Base-by-base conservation (phyloP, 2,888 invertebrate species). In the Nomada goodeniana region DNA sequence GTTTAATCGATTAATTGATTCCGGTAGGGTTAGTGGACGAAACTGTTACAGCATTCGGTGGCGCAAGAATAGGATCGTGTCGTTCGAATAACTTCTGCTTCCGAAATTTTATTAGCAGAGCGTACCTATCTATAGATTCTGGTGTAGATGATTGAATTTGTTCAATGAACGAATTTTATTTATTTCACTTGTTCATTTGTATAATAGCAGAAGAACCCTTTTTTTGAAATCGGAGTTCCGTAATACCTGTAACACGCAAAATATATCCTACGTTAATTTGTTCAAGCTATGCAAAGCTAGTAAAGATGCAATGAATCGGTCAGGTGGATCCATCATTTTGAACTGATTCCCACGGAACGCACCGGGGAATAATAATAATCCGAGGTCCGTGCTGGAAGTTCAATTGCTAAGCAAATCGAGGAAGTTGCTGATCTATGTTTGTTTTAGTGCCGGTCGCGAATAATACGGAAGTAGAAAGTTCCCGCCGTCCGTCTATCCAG, bases 1-100 rank as follows among this genome's bases (percentile, higher is more conserved):
- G 9, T 53, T 68, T 55, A 68, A 68, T 68, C 68, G 55, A 20
- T 55, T 55, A 55, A 55, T 36, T 68, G 23, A 47, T 47, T 1
- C 47, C 3, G 15, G 47, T 3, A 47, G 47, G 47, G 47, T 47
- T 15, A 15, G 47, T 15, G 15, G 47, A 15, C 2, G 47, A 47
- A 47, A 15, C 47, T 47, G 47, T 47, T 47, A 47, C 13, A 15
- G 15, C 47, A 15, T 15, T 3, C 13, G 11, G 47, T 47, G n/a
- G 11, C 4, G 36, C 53, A 68, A 36, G 29, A 69, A 18, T 69
- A 29, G 29, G 29, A 18, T 60, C 60, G 60, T 36, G 2, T 7
- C 29, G 15, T 29, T 10, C 9, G 18, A n/a, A 10, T 10, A 29
- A 60, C 47, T 60, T 26, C n/a, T 36, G 36, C 18, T 10, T 18